A percentile compares a stretch with the other conserved stretches of the same genome.
Evolutionary conservation across 1,140 invertebrate species (phyloP).

Genomic region (Megalopta genalis): DNA sequence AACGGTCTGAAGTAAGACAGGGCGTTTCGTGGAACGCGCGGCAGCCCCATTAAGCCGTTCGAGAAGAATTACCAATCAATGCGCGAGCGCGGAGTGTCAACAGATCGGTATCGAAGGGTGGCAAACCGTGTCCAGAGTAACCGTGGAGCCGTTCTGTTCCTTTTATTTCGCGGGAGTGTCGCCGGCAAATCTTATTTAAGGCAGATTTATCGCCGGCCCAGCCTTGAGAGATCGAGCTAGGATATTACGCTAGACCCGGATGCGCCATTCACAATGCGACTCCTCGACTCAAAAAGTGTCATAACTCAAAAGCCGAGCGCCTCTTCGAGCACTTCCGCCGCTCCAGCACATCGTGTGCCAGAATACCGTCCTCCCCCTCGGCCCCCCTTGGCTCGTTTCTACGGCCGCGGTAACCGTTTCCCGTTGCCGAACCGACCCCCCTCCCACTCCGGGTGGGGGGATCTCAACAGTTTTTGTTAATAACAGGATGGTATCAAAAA

Average conservation of each 20-base stretch:
- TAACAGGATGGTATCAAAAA: constrained; percentile 26
- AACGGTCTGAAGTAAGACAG: not conserved
- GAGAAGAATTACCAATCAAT: not conserved
- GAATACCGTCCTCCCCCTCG: constrained; percentile 56
- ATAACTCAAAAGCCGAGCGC: constrained; percentile 75
- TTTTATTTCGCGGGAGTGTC: constrained; percentile 71
- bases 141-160: constrained; percentile 18
- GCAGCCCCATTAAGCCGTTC: not conserved
- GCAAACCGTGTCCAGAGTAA: constrained; percentile 19
- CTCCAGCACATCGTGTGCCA: constrained; percentile 71
- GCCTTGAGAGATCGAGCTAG: constrained; percentile 67
- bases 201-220: constrained; percentile 70
- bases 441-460: no score
- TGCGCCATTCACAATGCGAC: constrained; percentile 74
- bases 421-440: constrained; percentile 13
- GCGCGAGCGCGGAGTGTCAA: not conserved
- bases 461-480: constrained; percentile 57
- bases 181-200: constrained; percentile 76
- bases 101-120: constrained; percentile 26
- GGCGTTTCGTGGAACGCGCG: constrained; percentile 20
- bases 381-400: not conserved
- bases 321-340: constrained; percentile 70
- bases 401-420: constrained; percentile 7
- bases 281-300: constrained; percentile 75
- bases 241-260: constrained; percentile 74